Conservation (phyloP, 2,113 vertebrate genomes). For the Crotalus horridus region DNA sequence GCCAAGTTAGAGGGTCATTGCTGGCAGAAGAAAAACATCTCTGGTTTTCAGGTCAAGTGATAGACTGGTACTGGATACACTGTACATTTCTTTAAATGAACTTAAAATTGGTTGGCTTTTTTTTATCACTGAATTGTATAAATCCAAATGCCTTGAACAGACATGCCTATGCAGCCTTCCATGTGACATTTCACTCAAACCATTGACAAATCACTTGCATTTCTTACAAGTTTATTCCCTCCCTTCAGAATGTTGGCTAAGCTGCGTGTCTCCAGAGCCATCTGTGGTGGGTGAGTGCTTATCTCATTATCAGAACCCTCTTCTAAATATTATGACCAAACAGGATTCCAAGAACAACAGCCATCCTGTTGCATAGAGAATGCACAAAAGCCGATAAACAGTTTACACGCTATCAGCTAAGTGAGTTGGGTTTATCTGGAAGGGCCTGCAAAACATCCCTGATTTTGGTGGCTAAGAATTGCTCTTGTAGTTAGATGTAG, state of each 20-base stretch:
- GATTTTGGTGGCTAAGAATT: constrained; percentile 58
- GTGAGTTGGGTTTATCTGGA: constrained; percentile 69
- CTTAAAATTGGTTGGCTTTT: constrained; percentile 78
- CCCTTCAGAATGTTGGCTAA: constrained; percentile 68
- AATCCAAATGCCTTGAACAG: constrained; percentile 70
- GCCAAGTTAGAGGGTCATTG: neutral
- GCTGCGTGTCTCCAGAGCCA: constrained; percentile 60
- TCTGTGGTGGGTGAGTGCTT: constrained; percentile 71
- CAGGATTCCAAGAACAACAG: constrained; percentile 72
- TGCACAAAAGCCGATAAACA: constrained; percentile 71
- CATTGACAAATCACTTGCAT: constrained; percentile 64
- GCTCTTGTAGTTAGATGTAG: constrained; percentile 48
- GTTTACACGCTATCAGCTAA: constrained; percentile 71
- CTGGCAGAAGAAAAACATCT: neutral
- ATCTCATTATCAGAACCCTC: constrained; percentile 72
- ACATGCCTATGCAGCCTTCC: constrained; percentile 67
- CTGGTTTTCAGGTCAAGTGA: constrained; percentile 44
- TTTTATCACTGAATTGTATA: constrained; percentile 64
- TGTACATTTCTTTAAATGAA: constrained; percentile 60
- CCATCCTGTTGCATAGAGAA: constrained; percentile 69
- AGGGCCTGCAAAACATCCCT: constrained; percentile 63
- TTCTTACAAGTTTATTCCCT: constrained; percentile 64
- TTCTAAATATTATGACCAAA: constrained; percentile 79
- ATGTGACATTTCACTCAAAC: constrained; percentile 68
- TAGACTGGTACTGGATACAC: constrained; percentile 52